Evolutionary conservation across 2,113 vertebrate genomes (phyloP).

Genomic region (Syrrhaptes paradoxus): DNA sequence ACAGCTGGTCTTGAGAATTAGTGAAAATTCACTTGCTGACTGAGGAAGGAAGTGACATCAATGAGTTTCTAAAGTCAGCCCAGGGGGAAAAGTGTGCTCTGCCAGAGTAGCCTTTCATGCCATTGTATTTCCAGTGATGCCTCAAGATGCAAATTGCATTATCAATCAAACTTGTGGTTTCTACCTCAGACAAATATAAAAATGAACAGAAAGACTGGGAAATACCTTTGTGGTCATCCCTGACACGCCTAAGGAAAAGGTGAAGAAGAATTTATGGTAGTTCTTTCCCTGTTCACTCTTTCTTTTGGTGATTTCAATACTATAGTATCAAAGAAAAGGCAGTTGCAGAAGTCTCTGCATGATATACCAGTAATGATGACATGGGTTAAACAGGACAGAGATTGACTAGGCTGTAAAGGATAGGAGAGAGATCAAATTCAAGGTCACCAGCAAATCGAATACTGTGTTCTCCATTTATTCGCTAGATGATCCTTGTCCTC

Average conservation of each 20-base stretch:
- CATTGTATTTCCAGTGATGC: conserved; percentile 72
- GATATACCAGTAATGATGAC: not conserved
- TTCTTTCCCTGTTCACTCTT: not conserved
- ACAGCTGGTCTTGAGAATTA: conserved; percentile 85
- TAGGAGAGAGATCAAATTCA: conserved; percentile 43
- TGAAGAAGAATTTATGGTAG: not conserved
- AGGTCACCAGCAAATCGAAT: conserved; percentile 50
- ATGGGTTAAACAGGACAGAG: conserved; percentile 18
- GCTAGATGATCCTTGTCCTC: conserved; percentile 30
- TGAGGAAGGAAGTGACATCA: conserved; percentile 87
- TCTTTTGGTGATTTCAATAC: not conserved
- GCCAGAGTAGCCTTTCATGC: conserved; percentile 77
- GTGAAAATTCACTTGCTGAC: conserved; percentile 83
- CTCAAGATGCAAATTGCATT: conserved; percentile 76
- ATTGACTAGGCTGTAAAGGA: not conserved
- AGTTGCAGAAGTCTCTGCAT: not conserved
- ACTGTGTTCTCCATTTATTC: conserved; percentile 7
- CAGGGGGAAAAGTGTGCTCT: conserved; percentile 65
- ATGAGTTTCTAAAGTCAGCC: conserved; percentile 81
- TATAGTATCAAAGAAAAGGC: not conserved
- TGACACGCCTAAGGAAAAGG: conserved; percentile 20
- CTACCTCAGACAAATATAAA: conserved; percentile 65
- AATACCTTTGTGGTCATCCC: conserved; percentile 28
- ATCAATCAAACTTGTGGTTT: conserved; percentile 73
- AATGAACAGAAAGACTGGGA: not conserved